phyloP scores from a whole-genome alignment of 2,888 invertebrate species.

The Drosophila stalkeri region DNA sequence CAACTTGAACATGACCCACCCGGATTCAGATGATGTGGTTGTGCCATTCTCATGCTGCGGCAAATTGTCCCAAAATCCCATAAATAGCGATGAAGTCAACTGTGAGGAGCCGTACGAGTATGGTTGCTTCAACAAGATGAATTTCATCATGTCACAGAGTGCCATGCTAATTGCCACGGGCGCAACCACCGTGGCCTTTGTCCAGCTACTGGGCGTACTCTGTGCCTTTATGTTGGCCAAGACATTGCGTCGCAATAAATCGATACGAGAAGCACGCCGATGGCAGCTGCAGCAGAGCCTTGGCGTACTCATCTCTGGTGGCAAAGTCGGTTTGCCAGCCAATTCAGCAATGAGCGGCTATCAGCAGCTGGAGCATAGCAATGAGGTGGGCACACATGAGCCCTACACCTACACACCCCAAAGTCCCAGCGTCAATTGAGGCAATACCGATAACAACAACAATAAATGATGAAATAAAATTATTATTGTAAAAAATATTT shows the following conservation, averaged over 20 bases:
- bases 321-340: slow-evolving; percentile 75
- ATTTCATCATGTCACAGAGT: slow-evolving; percentile 89
- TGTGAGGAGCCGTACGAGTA: slow-evolving; percentile 81
- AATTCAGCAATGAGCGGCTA: slow-evolving; percentile 82
- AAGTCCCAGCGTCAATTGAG: slow-evolving; percentile 84
- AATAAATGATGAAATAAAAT: slow-evolving; percentile 3
- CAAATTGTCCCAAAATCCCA: slow-evolving; percentile 64
- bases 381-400: slow-evolving; percentile 72
- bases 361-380: slow-evolving; percentile 81
- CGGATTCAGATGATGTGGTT: slow-evolving; percentile 78
- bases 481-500: slow-evolving; percentile 26
- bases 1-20: slow-evolving; percentile 50
- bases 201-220: slow-evolving; percentile 94
- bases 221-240: slow-evolving; percentile 95
- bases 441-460: slow-evolving; percentile 7
- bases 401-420: slow-evolving; percentile 82
- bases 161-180: slow-evolving; percentile 90
- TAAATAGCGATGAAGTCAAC: slow-evolving; percentile 18
- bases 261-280: slow-evolving; percentile 89
- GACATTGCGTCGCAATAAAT: slow-evolving; percentile 92
- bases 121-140: slow-evolving; percentile 88
- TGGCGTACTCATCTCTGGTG: slow-evolving; percentile 82
- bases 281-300: slow-evolving; percentile 87
- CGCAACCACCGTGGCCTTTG: slow-evolving; percentile 91
- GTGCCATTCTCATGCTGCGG: slow-evolving; percentile 88